Evolutionary conservation across 2,797 vertebrate genomes (phyloP), one percentile per base, ranked within the genome.

Genomic region (Myotis daubentonii): DNA sequence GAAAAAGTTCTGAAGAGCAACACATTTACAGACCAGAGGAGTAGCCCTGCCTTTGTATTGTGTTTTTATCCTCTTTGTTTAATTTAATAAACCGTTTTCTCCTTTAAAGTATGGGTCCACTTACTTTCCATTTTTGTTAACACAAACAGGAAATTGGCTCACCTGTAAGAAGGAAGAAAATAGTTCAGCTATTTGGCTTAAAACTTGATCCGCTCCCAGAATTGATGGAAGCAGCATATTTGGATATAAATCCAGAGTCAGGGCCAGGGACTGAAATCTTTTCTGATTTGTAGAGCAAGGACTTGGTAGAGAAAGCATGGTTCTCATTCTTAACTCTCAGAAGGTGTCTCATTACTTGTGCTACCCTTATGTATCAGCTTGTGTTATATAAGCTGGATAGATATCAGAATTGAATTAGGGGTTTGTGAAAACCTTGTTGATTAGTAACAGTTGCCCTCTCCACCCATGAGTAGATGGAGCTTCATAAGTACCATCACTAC

Each of bases 121-220:
- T 92, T 92, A 62, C 57, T 78, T 94, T 87, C 38, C 12, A n/a
- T 36, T 70, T 94, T 79, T 95, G 10, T 47, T 72, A 76, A 53
- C 25, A 33, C 47, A 92, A 57, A 71, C 38, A 53, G 80, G 33
- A 87, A 28, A 53, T 66, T 71, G 23, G 36, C 57, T 92, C 71
- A 85, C 20, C 30, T 68, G 5, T 38, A 36, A 65, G 33, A 74
- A 80, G 15, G 8, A 60, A 76, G 33, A 11, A 76, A 81, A 25
- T 51, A 33, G 6, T 28, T 89, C 51, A 83, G 30, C 5, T 71
- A 6, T 65, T 44, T 75, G 16, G 3, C 8, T 11, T 47, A 44
- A 49, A 22, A 94, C 53, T 68, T 87, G 25, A 70, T 66, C 8
- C 19, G 6, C 7, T 78, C 7, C 41, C 22, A 81, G 49, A 71